Base-by-base conservation (phyloP, 2,797 vertebrate genomes). In the Tauraco hartlaubi region DNA sequence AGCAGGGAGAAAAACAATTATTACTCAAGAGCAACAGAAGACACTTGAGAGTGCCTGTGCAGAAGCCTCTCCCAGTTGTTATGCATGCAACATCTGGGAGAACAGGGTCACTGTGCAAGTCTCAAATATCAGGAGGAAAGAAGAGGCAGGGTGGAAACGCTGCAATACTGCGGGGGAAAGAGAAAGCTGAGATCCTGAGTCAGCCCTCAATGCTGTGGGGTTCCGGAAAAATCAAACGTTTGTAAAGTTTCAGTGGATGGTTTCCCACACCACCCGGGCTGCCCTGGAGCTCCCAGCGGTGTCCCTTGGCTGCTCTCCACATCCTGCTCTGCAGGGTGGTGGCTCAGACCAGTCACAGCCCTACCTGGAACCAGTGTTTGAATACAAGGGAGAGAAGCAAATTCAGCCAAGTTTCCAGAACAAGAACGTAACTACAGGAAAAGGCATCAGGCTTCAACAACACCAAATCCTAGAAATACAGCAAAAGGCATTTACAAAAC, bases 301-400 rank as follows among this genome's bases (percentile, higher is more conserved):
- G 84, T 90, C 75, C 85, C 69, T 96, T 97, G 97, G 96, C 97
- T 97, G 80, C 76, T 37, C 2, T 93, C 96, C 97, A 98, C 78
- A 96, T 97, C 97, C 88, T 85, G 97, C 96, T 97, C 90, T 48
- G 55, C 61, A 85, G 95, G 83, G 92, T 75, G 81, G 93, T 92
- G 95, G 78, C 89, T 95, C 74, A 80, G 46, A 78, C 41, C 76
- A 94, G 77, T 29, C 80, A 75, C 63, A 85, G 90, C 48, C 79
- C 41, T 69, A 94, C 88, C 90, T 93, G 92, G 37, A 62, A 81
- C 37, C 67, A 49, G 39, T 67, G 71, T 43, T 51, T 88, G 93
- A 86, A 94, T 69, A 92, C 58, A 92, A 80, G 19, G 51, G 33
- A 91, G 28, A 88, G 43, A 88, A 97, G 95, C 4, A 82, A 86